Evolutionary conservation across 2,113 vertebrate species (phyloP), one percentile per base, ranked within the genome.

Genomic region (Microcebus jonahi): DNA sequence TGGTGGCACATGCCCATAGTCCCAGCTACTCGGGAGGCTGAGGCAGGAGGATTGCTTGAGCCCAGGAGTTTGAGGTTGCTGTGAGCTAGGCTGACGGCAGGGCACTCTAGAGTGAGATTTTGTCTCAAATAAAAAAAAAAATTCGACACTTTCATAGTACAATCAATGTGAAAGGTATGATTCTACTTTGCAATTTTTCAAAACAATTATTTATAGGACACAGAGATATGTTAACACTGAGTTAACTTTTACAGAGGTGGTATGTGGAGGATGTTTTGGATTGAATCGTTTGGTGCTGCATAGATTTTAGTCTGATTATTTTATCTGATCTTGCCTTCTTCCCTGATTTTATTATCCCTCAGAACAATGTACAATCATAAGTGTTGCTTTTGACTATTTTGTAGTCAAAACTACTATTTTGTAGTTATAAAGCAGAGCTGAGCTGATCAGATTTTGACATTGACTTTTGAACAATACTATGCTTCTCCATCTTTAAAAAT

Each of bases 271-370:
- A 68, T 80, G 39, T 77, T 80, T 80, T n/a, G 36, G 20, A 20
- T 17, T 87, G 76, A 94, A 76, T 29, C 71, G 63, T 55, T 90
- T 53, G 63, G 39, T 63, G 59, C 77, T 82, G 29, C 20, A 4
- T 53, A 36, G 55, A 5, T 11, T 29, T 87, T 81, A 76, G 11
- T 55, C 39, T 80, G 63, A 95, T 63, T 59, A 57, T 48, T 80
- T 84, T 57, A 23, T 88, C 76, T 85, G 63, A 68, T 31, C 34
- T 92, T 94, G 48, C 21, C 15, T 89, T 42, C 68, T 63, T 57
- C 90, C 93, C 50, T 59, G 67, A 70, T 89, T 97, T 88, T 95
- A 50, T 70, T 95, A 31, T 55, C 23, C 48, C 63, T 65, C 63
- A 83, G 79, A 92, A 96, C 34, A 81, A 89, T 70, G 23, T 17